Conservation (phyloP, 2,888 invertebrate species). For the Tanypteryx hageni region DNA sequence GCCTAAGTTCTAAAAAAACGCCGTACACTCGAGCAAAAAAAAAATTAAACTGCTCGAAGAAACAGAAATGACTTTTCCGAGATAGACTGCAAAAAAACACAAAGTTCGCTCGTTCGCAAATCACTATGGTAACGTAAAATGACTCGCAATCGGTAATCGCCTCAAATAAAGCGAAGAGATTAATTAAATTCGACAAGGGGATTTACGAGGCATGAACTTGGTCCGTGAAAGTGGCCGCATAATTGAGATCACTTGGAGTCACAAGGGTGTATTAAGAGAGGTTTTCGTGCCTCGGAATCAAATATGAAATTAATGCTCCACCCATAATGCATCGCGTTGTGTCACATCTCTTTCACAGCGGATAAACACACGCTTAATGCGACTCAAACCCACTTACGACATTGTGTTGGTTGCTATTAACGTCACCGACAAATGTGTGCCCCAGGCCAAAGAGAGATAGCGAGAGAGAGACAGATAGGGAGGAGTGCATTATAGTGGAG, state of each 20-base stretch:
- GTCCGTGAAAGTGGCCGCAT: constrained; percentile 25
- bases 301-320: constrained; percentile 23
- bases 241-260: constrained; percentile 38
- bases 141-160: constrained; percentile 13
- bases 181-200: constrained; percentile 53
- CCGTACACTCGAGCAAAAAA: no score
- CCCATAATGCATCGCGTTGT: constrained; percentile 34
- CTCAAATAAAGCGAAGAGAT: constrained; percentile 18
- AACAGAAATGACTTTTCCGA: no score
- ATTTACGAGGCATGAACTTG: neutral
- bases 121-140: neutral
- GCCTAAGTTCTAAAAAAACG: no score
- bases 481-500: constrained; percentile 6
- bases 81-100: neutral
- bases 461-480: neutral
- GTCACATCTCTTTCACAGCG: constrained; percentile 57
- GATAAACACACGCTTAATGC: constrained; percentile 29
- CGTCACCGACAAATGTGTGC: constrained; percentile 34
- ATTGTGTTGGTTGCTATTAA: constrained; percentile 36
- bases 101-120: neutral
- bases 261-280: neutral
- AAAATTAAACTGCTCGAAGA: no score
- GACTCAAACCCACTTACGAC: constrained; percentile 57
- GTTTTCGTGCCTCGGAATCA: neutral
- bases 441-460: neutral